phyloP scores from a whole-genome alignment of 2,888 invertebrate species.

The Epistrophe grossulariae region DNA sequence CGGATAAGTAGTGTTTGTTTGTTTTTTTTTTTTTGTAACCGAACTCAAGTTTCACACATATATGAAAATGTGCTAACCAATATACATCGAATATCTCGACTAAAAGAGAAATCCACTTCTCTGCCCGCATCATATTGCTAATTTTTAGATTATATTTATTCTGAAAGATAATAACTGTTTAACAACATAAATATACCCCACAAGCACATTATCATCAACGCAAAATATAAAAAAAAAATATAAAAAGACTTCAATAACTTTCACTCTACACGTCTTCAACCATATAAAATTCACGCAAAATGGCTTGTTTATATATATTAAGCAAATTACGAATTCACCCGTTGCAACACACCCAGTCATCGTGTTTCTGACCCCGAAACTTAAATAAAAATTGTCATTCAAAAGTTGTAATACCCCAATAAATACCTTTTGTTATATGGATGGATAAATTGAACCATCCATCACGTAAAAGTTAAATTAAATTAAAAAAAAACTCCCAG shows the following conservation, averaged over 20 bases:
- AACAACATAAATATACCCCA: constrained; percentile 40
- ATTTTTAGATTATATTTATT: constrained; percentile 45
- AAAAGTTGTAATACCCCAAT: constrained; percentile 31
- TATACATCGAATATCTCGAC: not conserved
- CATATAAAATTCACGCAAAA: constrained; percentile 9
- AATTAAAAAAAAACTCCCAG: constrained; percentile 15
- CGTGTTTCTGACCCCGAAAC: constrained; percentile 52
- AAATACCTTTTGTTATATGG: constrained; percentile 44
- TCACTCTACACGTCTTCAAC: constrained; percentile 41
- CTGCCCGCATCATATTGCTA: constrained; percentile 21
- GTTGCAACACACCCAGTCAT: constrained; percentile 41
- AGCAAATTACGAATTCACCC: constrained; percentile 38
- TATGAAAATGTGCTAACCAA: not conserved
- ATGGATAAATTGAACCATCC: constrained; percentile 29
- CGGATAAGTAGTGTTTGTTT: not conserved
- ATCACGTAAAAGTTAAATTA: constrained; percentile 22
- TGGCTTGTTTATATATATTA: constrained; percentile 16
- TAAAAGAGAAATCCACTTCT: constrained; percentile 23
- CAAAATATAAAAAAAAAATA: not conserved
- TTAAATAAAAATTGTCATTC: constrained; percentile 56
- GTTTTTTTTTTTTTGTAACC: not conserved
- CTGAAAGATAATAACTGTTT: constrained; percentile 43
- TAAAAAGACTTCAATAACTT: constrained; percentile 38
- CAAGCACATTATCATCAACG: constrained; percentile 2
- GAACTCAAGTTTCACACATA: not conserved